phyloP scores from a whole-genome alignment of 1,140 invertebrate genomes.

The Copidosoma floridanum region DNA sequence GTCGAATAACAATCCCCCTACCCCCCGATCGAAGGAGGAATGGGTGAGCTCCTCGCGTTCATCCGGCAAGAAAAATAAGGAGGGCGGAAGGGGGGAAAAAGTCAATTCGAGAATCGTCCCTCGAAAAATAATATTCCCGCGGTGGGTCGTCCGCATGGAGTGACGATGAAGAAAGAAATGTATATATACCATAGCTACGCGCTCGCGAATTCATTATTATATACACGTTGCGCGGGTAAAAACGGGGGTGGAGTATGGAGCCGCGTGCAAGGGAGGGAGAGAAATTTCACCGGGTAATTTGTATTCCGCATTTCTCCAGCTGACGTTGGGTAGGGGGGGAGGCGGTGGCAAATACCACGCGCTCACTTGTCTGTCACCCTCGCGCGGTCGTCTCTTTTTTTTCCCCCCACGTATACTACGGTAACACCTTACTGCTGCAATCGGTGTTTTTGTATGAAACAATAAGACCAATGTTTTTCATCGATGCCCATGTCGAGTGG shows the following conservation, averaged over 20 bases:
- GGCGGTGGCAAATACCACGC: constrained; percentile 40
- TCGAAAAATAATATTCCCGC: constrained; percentile 12
- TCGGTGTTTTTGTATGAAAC: no score
- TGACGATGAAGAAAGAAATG: constrained; percentile 25
- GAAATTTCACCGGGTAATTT: constrained; percentile 43
- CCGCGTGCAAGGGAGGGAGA: constrained; percentile 29
- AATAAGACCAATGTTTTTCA: no score
- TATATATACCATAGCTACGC: no score
- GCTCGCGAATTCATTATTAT: constrained; percentile 46
- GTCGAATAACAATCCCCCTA: no score
- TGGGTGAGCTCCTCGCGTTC: no score
- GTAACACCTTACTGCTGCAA: no score
- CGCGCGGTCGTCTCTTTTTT: background rate
- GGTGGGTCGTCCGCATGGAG: background rate
- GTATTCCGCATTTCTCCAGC: constrained; percentile 53
- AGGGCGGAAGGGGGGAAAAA: background rate
- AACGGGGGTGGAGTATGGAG: constrained; percentile 5
- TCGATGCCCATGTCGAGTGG: no score
- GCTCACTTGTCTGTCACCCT: constrained; percentile 23
- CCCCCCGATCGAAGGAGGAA: no score
- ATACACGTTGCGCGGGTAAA: constrained; percentile 15
- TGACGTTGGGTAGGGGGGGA: constrained; percentile 33
- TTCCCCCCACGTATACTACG: no score
- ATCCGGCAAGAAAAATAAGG: background rate
- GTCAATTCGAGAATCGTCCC: no score